Evolutionary conservation across 30 jellyfish, hydroid and myxozoan genomes (phyloP).

Genomic region (Calvadosia cruxmelitensis): DNA sequence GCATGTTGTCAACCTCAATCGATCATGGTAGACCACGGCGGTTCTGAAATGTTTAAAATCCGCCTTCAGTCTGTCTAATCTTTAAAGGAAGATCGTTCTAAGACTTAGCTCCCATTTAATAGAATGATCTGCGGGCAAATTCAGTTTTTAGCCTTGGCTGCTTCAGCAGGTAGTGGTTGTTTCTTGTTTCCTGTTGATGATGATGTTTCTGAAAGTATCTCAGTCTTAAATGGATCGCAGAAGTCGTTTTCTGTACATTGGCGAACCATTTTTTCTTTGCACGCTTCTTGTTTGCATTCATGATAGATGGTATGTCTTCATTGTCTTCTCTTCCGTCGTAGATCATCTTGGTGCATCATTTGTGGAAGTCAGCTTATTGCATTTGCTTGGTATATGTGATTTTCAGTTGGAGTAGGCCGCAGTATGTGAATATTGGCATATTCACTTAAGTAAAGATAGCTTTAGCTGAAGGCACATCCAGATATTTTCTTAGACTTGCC

Average conservation of each 20-base stretch:
- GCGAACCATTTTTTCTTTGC: too few relatives aligned
- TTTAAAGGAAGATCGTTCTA: neutral
- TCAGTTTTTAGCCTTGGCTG: neutral
- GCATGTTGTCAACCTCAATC: too few relatives aligned
- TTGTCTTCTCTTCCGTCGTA: constrained; percentile 2
- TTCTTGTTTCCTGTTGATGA: constrained; percentile 2
- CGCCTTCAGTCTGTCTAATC: neutral
- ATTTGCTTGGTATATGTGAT: constrained; percentile 9
- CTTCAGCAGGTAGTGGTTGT: constrained; percentile 1
- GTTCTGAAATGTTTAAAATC: too few relatives aligned
- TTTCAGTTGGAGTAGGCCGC: constrained; percentile 6
- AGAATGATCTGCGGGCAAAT: constrained; percentile 1
- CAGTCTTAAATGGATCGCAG: neutral
- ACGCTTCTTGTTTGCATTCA: constrained; percentile 1
- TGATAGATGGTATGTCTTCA: constrained; percentile 5
- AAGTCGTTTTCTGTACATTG: neutral
- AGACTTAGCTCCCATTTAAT: neutral
- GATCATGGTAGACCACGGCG: too few relatives aligned
- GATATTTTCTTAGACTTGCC: constrained; percentile 31
- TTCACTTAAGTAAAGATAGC: neutral
- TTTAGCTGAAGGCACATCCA: constrained; percentile 25
- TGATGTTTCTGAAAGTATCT: neutral
- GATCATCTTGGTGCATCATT: constrained; percentile 1
- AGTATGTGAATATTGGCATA: constrained; percentile 5
- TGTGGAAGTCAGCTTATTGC: constrained; percentile 2